phyloP scores from a whole-genome alignment of 2,888 invertebrate genomes.

The Volucella bombylans region DNA sequence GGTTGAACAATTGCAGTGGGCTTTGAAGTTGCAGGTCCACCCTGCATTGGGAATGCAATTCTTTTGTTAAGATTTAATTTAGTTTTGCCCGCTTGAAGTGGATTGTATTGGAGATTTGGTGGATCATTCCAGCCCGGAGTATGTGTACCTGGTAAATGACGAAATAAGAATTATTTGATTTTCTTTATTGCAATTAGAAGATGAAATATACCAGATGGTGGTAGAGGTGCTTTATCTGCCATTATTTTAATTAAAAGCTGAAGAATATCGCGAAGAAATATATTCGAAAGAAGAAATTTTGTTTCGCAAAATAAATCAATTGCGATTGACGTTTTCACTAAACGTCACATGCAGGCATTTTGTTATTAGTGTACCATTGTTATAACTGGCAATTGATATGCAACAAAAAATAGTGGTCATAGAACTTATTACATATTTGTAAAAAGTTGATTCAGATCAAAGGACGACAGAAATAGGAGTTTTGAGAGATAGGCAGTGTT shows the following conservation, averaged over 20 bases:
- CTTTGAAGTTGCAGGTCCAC: slow-evolving; percentile 74
- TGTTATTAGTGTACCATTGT: slow-evolving; percentile 1
- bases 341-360: slow-evolving; percentile 55
- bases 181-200: not conserved
- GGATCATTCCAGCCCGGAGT: slow-evolving; percentile 82
- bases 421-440: no score
- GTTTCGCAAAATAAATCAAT: slow-evolving; percentile 73
- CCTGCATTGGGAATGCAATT: slow-evolving; percentile 80
- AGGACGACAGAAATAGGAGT: no score
- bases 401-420: not conserved
- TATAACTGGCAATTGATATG: slow-evolving; percentile 21
- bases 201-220: slow-evolving; percentile 43
- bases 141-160: slow-evolving; percentile 77
- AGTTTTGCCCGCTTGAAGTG: slow-evolving; percentile 77
- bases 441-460: no score
- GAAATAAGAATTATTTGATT: not conserved
- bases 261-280: slow-evolving; percentile 44
- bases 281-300: slow-evolving; percentile 57
- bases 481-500: no score
- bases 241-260: slow-evolving; percentile 38
- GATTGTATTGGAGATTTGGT: slow-evolving; percentile 78
- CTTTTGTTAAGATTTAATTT: slow-evolving; percentile 81
- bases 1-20: slow-evolving; percentile 78
- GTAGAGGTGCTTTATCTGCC: slow-evolving; percentile 66
- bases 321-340: slow-evolving; percentile 68